Evolutionary conservation across 1,140 invertebrate species (phyloP), one percentile per base, ranked within the genome.

Genomic region (Campoletis sonorensis): DNA sequence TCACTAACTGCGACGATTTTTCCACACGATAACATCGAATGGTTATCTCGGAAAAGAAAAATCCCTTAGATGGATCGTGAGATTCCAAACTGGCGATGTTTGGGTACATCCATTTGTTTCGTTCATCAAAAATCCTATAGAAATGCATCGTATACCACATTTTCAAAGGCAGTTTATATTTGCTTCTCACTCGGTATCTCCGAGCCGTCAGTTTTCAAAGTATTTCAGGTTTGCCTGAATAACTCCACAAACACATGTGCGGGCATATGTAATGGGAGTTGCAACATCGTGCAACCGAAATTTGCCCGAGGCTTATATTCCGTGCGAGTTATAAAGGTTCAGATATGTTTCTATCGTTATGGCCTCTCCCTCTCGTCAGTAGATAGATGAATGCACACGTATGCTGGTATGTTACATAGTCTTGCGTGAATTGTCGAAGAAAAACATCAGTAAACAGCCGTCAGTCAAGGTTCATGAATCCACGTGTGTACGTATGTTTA

Each of bases 271-370:
- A 64, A 13, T 23, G 23, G 3, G 18, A 54, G 21, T 26, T 26
- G 61, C 61, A 64, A 27, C 61, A 64, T 64, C 61, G 21, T 64
- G 61, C 21, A 64, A 26, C 61, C 61, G 23, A 64, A 64, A 64
- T 64, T 64, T 64, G 61, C 61, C 61, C 61, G 23, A 26, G 61
- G 61, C 61, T 64, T 5, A 2, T 61, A 8, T 61, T 64, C 21
- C 2, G 23, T 64, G 61, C 23, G n/a, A 26, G 27, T 23, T 10
- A 27, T 64, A 64, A 15, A 23, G n/a, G 61, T 27, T 15, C 21
- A 27, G 3, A 64, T 64, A 64, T 26, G 23, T 26, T 64, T 23
- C 61, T 64, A 64, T 26, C 61, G 13, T 45, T 45, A 45, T 0
- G 8, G 1, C 40, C 40, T 45, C 11, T 13, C 40, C 8, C 51